Conservation (phyloP, 1,140 invertebrate species). For the Drosophila ogumai region DNA sequence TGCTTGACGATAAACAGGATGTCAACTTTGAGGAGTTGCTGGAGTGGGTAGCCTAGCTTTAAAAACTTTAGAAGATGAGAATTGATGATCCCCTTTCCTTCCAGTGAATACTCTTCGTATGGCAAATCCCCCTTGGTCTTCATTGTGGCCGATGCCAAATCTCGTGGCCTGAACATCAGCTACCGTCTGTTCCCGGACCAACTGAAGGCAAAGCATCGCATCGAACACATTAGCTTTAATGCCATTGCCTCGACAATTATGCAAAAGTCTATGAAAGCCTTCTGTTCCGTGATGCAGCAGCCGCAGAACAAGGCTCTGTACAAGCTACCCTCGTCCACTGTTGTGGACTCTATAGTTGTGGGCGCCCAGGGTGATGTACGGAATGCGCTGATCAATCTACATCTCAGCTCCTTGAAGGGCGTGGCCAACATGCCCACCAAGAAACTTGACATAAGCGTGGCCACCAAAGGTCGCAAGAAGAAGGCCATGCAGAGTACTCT, state of each 20-base stretch:
- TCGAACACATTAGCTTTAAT: constrained; percentile 89
- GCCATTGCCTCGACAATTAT: constrained; percentile 87
- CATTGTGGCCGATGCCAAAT: constrained; percentile 88
- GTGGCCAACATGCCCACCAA: constrained; percentile 60
- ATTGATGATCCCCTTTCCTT: neutral
- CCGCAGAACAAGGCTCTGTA: constrained; percentile 84
- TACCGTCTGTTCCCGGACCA: constrained; percentile 88
- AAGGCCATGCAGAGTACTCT: constrained; percentile 79
- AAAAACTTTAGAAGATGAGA: neutral
- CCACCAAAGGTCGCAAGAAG: constrained; percentile 56
- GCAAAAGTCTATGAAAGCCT: constrained; percentile 88
- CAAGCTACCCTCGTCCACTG: constrained; percentile 86
- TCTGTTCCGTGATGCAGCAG: constrained; percentile 86
- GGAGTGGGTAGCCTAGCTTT: constrained; percentile 86
- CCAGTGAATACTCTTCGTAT: constrained; percentile 87
- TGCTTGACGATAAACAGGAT: constrained; percentile 86
- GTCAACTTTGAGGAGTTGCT: constrained; percentile 87
- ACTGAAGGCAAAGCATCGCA: constrained; percentile 87
- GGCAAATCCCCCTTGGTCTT: constrained; percentile 90
- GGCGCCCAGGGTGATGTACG: constrained; percentile 90
- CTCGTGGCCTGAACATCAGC: constrained; percentile 87
- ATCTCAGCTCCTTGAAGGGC: constrained; percentile 90
- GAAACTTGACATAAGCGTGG: constrained; percentile 24
- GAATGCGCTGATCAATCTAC: constrained; percentile 89
- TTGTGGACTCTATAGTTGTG: constrained; percentile 89